Conservation (phyloP, 2,888 invertebrate genomes). For the Gasteruption jaculator region DNA sequence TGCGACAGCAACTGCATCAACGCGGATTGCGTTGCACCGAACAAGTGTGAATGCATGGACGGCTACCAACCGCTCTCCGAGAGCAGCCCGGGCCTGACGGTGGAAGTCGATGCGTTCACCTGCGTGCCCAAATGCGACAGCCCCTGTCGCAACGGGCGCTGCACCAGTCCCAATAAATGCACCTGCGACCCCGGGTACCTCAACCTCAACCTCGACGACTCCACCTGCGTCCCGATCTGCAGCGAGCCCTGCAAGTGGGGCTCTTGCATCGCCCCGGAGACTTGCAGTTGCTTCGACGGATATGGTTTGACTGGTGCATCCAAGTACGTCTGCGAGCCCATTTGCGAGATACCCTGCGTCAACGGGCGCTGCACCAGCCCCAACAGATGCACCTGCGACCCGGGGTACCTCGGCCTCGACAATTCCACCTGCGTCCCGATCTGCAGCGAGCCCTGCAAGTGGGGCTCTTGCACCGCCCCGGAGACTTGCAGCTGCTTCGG, state of each 20-base stretch:
- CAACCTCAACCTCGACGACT: background rate
- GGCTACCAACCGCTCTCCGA: slow-evolving; percentile 50
- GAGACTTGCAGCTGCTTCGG: slow-evolving; percentile 28
- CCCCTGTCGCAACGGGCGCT: slow-evolving; percentile 54
- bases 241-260: slow-evolving; percentile 38
- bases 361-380: slow-evolving; percentile 38
- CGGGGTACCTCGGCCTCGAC: no score
- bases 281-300: slow-evolving; percentile 44
- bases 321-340: slow-evolving; percentile 15
- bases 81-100: no score
- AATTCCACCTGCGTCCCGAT: slow-evolving; percentile 52
- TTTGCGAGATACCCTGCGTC: slow-evolving; percentile 17
- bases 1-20: slow-evolving; percentile 54
- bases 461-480: slow-evolving; percentile 32
- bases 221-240: slow-evolving; percentile 38
- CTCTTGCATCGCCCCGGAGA: slow-evolving; percentile 36
- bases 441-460: slow-evolving; percentile 40
- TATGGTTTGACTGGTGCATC: slow-evolving; percentile 11
- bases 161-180: slow-evolving; percentile 46
- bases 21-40: slow-evolving; percentile 54
- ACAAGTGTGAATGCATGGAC: slow-evolving; percentile 56
- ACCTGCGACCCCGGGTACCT: slow-evolving; percentile 47
- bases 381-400: slow-evolving; percentile 41
- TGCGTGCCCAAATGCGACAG: no score
- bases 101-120: no score